phyloP scores from a whole-genome alignment of 2,113 vertebrate species.

The Daphoenositta chrysoptera region DNA sequence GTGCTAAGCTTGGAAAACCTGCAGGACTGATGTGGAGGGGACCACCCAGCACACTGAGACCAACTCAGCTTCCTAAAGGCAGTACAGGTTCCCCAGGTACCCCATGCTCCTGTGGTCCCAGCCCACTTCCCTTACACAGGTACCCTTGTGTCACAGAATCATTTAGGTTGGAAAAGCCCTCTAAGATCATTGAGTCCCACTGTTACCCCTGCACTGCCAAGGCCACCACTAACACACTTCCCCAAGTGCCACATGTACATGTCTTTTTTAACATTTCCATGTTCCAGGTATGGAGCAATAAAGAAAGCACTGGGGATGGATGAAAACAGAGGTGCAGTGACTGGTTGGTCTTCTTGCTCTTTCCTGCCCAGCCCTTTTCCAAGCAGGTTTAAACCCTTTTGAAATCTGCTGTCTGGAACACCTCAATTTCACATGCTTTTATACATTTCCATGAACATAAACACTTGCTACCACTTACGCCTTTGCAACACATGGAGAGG shows the following conservation, averaged over 20 bases:
- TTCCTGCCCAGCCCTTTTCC: neutral
- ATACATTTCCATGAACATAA: neutral
- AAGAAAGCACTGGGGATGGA: neutral
- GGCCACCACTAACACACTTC: neutral
- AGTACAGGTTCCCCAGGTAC: neutral
- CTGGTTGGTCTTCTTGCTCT: neutral
- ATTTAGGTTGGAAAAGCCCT: neutral
- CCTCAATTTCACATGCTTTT: neutral
- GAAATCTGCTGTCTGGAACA: neutral
- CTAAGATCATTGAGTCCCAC: neutral
- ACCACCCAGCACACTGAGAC: fast-evolving
- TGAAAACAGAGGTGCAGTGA: neutral
- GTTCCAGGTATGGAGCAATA: neutral
- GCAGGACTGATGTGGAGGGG: neutral
- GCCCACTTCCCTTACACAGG: neutral
- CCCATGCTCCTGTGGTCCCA: neutral
- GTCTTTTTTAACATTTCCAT: neutral
- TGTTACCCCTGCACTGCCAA: neutral
- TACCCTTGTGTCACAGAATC: neutral
- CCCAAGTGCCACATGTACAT: neutral
- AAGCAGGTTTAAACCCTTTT: neutral
- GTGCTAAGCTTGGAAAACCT: neutral
- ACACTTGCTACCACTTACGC: neutral
- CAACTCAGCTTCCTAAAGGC: neutral
- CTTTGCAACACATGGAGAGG: neutral